These are phyloP conservation scores for Canis aureus DNA, from an alignment of 2,113 vertebrate species.

Conservation along the genomic window DNA sequence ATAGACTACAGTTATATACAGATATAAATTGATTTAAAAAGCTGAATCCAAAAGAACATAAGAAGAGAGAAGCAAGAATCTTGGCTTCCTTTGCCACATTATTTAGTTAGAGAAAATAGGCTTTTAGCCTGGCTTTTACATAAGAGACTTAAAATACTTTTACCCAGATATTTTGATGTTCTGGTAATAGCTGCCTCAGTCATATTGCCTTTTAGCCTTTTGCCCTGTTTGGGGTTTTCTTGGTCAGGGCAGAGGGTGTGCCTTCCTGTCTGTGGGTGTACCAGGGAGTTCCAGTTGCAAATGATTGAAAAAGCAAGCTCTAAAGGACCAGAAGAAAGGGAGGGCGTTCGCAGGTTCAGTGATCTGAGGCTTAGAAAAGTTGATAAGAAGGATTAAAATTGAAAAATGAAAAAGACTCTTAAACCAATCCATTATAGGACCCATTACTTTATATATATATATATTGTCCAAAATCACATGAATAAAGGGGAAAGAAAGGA, in stretches of 20 bases:
- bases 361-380: conserved; percentile 81
- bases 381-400: conserved; percentile 86
- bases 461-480: conserved; percentile 88
- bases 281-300: not conserved
- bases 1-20: not conserved
- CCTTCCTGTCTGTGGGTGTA: not conserved
- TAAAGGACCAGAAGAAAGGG: conserved; percentile 56
- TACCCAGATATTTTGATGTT: not conserved
- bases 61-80: not conserved
- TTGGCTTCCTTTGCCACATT: not conserved
- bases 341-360: conserved; percentile 71
- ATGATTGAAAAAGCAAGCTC: conserved; percentile 49
- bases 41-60: not conserved
- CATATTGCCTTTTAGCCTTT: not conserved
- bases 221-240: not conserved
- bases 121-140: not conserved
- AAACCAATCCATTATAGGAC: conserved; percentile 85
- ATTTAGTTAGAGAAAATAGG: not conserved
- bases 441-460: conserved; percentile 87
- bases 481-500: conserved; percentile 84
- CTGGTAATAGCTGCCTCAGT: not conserved
- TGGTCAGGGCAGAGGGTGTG: conserved; percentile 3
- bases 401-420: conserved; percentile 84
- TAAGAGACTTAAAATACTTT: not conserved
- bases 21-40: not conserved